phyloP scores from a whole-genome alignment of 2,797 vertebrate species.

The Siniperca undulata region DNA sequence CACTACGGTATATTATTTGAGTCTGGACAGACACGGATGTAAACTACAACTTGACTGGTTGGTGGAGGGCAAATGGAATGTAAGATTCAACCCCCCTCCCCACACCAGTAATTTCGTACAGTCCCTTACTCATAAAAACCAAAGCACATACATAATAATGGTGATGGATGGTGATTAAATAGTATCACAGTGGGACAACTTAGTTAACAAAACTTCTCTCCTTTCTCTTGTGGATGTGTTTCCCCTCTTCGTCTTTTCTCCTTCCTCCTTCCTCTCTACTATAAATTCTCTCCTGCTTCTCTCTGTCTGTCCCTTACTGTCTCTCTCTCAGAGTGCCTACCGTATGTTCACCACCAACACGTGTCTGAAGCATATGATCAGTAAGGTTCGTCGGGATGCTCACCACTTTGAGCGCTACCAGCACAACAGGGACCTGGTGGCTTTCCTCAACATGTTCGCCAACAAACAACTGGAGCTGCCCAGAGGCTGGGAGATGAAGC shows the following conservation, averaged over 20 bases:
- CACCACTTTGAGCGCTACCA: constrained; percentile 97
- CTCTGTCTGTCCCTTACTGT: background rate
- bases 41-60: too few relatives aligned
- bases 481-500: constrained; percentile 96
- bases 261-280: background rate
- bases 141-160: background rate
- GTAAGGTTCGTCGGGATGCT: constrained; percentile 85
- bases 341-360: constrained; percentile 94
- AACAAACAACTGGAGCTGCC: constrained; percentile 96
- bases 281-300: too few relatives aligned
- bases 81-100: background rate
- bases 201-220: background rate
- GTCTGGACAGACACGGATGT: too few relatives aligned
- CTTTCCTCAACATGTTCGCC: constrained; percentile 95
- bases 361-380: constrained; percentile 96
- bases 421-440: constrained; percentile 95
- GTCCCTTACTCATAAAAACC: background rate
- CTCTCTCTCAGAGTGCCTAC: constrained; percentile 89
- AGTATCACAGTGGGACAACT: background rate
- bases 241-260: background rate
- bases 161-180: background rate
- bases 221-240: constrained; percentile 23
- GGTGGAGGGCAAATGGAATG: too few relatives aligned
- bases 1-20: too few relatives aligned
- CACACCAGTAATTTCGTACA: background rate